Conservation (phyloP, 1,140 invertebrate species). For the Drosophila truncata region DNA sequence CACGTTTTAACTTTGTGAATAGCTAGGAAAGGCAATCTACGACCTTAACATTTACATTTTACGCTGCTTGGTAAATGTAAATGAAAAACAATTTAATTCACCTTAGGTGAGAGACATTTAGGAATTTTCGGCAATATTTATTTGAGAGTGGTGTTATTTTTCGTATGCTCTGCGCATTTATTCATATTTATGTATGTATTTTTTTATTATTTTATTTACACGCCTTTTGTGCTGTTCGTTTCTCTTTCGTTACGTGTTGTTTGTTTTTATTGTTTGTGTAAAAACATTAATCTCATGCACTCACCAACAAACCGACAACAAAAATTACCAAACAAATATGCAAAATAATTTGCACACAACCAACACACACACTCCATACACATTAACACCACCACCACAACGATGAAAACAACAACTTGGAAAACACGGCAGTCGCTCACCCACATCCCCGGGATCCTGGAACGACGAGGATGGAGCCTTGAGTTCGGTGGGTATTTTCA, state of each 20-base stretch:
- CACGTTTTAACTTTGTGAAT: constrained; percentile 16
- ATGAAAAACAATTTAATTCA: constrained; percentile 32
- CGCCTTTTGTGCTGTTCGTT: constrained; percentile 55
- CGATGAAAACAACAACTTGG: constrained; percentile 38
- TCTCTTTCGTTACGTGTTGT: constrained; percentile 75
- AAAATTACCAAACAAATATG: constrained; percentile 56
- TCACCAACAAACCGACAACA: constrained; percentile 51
- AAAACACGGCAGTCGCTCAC: constrained; percentile 71
- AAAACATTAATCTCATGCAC: constrained; percentile 79
- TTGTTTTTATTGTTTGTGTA: constrained; percentile 80
- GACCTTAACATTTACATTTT: not conserved
- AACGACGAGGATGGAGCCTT: constrained; percentile 83
- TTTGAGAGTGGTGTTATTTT: not conserved
- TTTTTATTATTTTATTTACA: constrained; percentile 63
- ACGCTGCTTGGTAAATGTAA: not conserved
- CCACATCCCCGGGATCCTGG: constrained; percentile 85
- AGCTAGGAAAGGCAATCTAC: constrained; percentile 5
- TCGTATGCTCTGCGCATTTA: constrained; percentile 35
- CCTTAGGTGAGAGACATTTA: not conserved
- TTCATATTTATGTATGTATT: constrained; percentile 29
- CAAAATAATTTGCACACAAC: constrained; percentile 58
- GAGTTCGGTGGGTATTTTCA: constrained; percentile 71
- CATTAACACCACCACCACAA: constrained; percentile 33
- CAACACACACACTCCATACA: constrained; percentile 15
- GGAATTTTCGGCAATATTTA: constrained; percentile 9